Evolutionary conservation across 2,113 vertebrate genomes (phyloP), one percentile per base, ranked within the genome.

Genomic region (Orthochromis malagaraziensis): DNA sequence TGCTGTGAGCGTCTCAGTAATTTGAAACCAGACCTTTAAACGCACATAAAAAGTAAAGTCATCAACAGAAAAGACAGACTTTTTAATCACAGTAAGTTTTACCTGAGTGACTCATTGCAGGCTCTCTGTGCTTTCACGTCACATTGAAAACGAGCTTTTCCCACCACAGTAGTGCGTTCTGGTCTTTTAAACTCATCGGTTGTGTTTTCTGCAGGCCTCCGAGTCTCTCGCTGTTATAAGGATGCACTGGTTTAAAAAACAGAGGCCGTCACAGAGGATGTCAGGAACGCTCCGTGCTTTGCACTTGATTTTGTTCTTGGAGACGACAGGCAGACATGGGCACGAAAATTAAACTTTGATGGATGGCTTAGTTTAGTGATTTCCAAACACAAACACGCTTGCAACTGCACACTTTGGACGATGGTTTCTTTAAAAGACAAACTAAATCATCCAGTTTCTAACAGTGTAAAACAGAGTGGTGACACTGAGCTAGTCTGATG

Each of bases 71-170:
- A 65, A 19, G 11, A 4, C 58, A 4, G 16, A 68, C 6, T 40
- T 58, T 29, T 40, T 0, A 68, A 40, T 40, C 33, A 38, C 31
- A 38, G 33, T n/a, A 68, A 38, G 33, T 68, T 21, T 68, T 38
- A 38, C 19, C 63, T 21, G 35, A 68, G 4, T 9, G 21, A 3
- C 38, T 17, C 8, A 10, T 45, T 45, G 45, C 14, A 26, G 65
- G n/a, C 68, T 45, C 6, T 73, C 35, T 42, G 38, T 42, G 65
- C 38, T 26, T 70, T 26, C 3, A 42, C 3, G 12, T 70, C 65
- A 42, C 65, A 9, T 4, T 73, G 13, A 9, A 45, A 73, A 29
- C 0, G 0, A 45, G 68, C 3, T 0, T 11, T 45, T 45, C 21
- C 68, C 40, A 17, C 38, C 40, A 17, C 13, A 73, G 14, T 26